Evolutionary conservation across 1,140 invertebrate genomes (phyloP).

Genomic region (Drosophila ercepeae): DNA sequence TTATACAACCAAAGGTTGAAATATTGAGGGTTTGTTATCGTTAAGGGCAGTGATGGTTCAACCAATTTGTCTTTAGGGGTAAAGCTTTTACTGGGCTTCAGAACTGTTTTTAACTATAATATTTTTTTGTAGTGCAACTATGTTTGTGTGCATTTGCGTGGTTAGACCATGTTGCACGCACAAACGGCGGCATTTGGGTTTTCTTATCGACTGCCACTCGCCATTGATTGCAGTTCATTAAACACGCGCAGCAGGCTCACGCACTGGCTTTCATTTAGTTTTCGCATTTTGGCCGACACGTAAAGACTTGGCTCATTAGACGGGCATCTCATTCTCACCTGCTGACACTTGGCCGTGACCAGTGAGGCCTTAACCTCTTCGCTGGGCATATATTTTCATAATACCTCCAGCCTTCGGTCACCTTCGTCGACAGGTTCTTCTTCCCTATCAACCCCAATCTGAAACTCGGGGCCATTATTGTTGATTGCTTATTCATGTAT

Average conservation of each 20-base stretch:
- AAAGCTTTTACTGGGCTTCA: no score
- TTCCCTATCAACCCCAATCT: neutral
- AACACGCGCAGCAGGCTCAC: conserved; percentile 63
- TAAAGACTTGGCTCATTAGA: conserved; percentile 66
- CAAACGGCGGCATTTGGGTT: conserved; percentile 54
- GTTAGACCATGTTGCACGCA: conserved; percentile 71
- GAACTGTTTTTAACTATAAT: no score
- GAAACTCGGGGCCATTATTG: conserved; percentile 61
- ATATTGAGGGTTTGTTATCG: no score
- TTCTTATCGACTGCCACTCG: conserved; percentile 67
- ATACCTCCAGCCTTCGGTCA: conserved; percentile 20
- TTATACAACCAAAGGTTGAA: neutral
- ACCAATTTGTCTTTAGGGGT: no score
- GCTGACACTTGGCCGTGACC: conserved; percentile 29
- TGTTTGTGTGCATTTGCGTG: conserved; percentile 25
- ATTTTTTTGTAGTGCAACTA: neutral
- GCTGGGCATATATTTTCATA: conserved; percentile 67
- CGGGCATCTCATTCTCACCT: conserved; percentile 39
- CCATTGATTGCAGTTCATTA: conserved; percentile 81
- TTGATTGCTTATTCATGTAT: conserved; percentile 79
- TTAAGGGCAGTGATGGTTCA: no score
- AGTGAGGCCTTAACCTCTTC: conserved; percentile 36
- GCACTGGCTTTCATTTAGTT: conserved; percentile 30
- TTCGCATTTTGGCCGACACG: conserved; percentile 34
- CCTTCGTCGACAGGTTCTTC: neutral